A percentile compares a stretch with the other conserved stretches of the same genome.
Evolutionary conservation across 2,888 invertebrate genomes (phyloP).

Genomic region (Cerceris ruficornis): DNA sequence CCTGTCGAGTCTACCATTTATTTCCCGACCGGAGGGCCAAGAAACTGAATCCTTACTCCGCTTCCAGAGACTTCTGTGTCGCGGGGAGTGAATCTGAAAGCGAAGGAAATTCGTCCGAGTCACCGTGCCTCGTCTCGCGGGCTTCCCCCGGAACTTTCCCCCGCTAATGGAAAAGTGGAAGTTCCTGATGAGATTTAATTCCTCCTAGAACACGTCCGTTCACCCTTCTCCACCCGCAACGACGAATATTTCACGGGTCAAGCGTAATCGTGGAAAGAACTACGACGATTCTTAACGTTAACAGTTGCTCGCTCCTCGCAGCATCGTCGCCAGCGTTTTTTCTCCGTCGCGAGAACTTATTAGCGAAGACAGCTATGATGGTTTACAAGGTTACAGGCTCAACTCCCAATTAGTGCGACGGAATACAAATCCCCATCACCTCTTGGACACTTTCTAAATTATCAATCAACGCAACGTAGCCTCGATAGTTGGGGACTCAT

Average conservation of each 20-base stretch:
- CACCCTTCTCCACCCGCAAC: neutral
- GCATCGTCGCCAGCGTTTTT: no score
- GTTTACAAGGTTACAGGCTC: no score
- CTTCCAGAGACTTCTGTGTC: conserved; percentile 44
- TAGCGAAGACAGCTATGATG: no score
- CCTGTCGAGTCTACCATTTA: conserved; percentile 74
- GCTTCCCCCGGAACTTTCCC: conserved; percentile 3
- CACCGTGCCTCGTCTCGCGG: conserved; percentile 2
- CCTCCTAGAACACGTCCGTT: conserved; percentile 1
- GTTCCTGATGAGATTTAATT: conserved; percentile 13
- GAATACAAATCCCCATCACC: no score
- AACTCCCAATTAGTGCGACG: no score
- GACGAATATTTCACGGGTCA: neutral
- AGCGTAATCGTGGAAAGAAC: no score
- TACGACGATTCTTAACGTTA: no score
- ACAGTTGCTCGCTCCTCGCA: no score
- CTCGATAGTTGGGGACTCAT: no score
- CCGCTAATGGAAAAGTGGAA: conserved; percentile 28
- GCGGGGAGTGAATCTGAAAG: conserved; percentile 48
- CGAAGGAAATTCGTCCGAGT: conserved; percentile 36
- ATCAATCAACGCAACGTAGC: no score
- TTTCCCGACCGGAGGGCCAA: conserved; percentile 67
- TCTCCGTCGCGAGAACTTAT: no score
- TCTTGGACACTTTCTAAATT: no score
- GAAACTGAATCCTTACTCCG: conserved; percentile 54